Percentiles rank a stretch among this genome's conserved stretches.
These are phyloP conservation scores for Crax fasciolata DNA, from an alignment of 2,797 vertebrate genomes.

Conservation along the genomic window DNA sequence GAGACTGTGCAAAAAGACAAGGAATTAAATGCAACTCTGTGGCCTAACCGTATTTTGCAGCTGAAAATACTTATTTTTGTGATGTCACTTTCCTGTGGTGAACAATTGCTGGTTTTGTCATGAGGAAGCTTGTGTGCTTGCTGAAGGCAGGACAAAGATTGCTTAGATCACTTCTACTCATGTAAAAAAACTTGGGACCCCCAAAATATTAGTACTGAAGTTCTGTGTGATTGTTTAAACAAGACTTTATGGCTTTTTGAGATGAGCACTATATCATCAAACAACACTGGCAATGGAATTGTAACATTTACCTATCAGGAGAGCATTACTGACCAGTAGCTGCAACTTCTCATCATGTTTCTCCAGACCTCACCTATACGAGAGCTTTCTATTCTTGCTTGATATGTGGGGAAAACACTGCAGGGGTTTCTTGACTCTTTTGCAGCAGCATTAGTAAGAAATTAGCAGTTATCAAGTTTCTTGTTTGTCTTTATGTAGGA, in stretches of 20 bases:
- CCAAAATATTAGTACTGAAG: not conserved
- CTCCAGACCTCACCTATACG: not conserved
- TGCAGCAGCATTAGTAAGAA: not conserved
- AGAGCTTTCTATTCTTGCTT: not conserved
- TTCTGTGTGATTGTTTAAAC: not conserved
- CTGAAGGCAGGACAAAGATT: not conserved
- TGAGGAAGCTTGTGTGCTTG: not conserved
- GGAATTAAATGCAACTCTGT: not conserved
- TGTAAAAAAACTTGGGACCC: not conserved
- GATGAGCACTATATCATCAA: accelerated
- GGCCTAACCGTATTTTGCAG: not conserved
- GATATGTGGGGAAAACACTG: not conserved
- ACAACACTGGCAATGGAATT: not conserved
- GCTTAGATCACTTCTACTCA: not conserved
- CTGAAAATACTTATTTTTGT: not conserved
- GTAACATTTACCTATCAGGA: not conserved
- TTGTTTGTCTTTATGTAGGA: not conserved
- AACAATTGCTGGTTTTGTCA: not conserved
- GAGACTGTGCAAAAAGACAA: not conserved
- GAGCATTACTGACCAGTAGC: not conserved
- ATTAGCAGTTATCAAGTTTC: not conserved
- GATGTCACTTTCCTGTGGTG: not conserved
- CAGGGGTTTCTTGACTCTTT: not conserved
- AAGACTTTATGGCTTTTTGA: not conserved
- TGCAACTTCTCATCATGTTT: not conserved